These are phyloP conservation scores for Anadara kagoshimensis DNA, from an alignment of 1,140 invertebrate species.

Conservation along the genomic window DNA sequence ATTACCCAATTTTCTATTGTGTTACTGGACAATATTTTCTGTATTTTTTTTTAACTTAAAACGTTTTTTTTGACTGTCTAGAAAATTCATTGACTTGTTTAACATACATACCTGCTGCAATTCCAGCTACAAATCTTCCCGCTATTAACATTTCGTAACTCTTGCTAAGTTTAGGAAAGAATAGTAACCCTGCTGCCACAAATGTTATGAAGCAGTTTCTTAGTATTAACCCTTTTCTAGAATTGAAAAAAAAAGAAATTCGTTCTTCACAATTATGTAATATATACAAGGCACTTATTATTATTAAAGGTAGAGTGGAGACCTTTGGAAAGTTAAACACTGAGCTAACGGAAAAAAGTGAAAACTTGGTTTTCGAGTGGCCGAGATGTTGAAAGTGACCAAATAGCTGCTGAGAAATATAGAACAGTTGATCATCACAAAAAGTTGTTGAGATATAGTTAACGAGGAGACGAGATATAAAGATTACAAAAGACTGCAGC, in stretches of 20 bases:
- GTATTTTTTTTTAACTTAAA: too few species aligned
- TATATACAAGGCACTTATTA: background rate
- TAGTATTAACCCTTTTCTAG: slow-evolving; percentile 94
- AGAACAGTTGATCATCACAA: too few species aligned
- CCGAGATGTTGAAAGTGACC: too few species aligned
- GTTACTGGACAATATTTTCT: too few species aligned
- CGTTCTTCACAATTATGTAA: background rate
- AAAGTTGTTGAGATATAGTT: too few species aligned
- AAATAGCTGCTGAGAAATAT: too few species aligned
- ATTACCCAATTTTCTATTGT: too few species aligned
- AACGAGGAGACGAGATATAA: too few species aligned
- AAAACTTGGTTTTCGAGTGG: too few species aligned
- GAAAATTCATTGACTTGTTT: background rate
- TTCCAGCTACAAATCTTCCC: slow-evolving; percentile 96
- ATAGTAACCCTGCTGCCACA: slow-evolving; percentile 94
- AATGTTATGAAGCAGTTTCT: slow-evolving; percentile 96
- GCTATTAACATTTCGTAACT: slow-evolving; percentile 97
- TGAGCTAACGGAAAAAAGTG: background rate
- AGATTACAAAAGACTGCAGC: too few species aligned
- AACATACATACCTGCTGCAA: slow-evolving; percentile 74
- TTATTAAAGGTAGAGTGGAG: background rate
- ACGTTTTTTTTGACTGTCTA: too few species aligned
- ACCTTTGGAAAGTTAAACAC: background rate
- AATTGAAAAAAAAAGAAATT: slow-evolving; percentile 7
- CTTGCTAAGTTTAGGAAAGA: slow-evolving; percentile 91